Conservation (phyloP, 2,797 vertebrate species). For the Enteromius trimaculatus region DNA sequence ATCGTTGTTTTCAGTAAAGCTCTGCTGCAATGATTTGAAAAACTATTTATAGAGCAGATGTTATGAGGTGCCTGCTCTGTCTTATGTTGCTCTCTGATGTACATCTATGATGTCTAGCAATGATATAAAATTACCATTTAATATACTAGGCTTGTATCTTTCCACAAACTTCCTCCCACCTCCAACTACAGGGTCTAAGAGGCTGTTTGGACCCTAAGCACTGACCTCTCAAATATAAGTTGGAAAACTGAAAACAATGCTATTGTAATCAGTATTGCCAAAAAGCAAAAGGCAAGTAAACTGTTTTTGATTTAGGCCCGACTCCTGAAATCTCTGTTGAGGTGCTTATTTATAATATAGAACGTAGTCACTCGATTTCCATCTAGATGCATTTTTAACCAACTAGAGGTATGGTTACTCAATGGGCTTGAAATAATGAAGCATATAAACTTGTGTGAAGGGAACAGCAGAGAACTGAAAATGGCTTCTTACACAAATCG, state of each 20-base stretch:
- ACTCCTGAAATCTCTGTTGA: neutral
- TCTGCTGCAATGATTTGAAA: neutral
- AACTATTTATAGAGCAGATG: slow-evolving; percentile 10
- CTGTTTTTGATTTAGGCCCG: neutral
- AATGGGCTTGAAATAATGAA: slow-evolving; percentile 30
- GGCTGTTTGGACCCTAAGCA: slow-evolving; percentile 32
- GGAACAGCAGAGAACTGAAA: slow-evolving; percentile 32
- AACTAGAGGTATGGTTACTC: slow-evolving; percentile 30
- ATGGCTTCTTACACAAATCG: slow-evolving; percentile 12
- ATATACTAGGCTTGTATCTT: slow-evolving; percentile 21
- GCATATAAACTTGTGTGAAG: slow-evolving; percentile 10
- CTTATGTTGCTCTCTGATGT: slow-evolving; percentile 19
- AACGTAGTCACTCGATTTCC: slow-evolving; percentile 16
- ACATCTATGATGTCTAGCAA: slow-evolving; percentile 29
- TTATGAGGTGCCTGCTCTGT: slow-evolving; percentile 7
- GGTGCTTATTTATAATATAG: neutral
- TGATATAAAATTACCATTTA: slow-evolving; percentile 20
- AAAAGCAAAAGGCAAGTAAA: neutral
- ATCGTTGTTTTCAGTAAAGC: slow-evolving; percentile 17
- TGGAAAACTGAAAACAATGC: slow-evolving; percentile 29
- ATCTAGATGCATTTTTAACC: slow-evolving; percentile 47
- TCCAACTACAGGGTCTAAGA: slow-evolving; percentile 36
- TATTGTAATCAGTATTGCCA: slow-evolving; percentile 29
- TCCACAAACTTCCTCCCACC: slow-evolving; percentile 24
- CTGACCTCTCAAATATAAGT: slow-evolving; percentile 11